Percentiles rank a stretch among this genome's conserved stretches.
Conservation (phyloP, 1,140 invertebrate species). For the Physella acuta region DNA sequence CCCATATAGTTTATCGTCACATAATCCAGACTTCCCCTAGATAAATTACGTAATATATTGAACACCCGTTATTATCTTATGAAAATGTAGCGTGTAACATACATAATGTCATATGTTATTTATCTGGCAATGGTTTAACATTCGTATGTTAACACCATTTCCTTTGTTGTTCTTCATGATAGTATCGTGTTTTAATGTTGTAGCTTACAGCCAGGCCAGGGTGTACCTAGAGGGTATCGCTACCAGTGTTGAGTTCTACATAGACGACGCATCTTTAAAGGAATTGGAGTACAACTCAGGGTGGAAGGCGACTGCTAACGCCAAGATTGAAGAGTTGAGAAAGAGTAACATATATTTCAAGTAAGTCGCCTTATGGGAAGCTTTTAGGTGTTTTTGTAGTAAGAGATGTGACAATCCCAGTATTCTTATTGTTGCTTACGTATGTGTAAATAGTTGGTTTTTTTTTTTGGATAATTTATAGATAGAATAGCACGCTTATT, state of each 20-base stretch:
- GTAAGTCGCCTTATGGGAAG: constrained; percentile 8
- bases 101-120: not conserved
- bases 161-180: not conserved
- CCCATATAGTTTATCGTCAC: too few species aligned
- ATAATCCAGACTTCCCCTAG: not conserved
- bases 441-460: not conserved
- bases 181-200: not conserved
- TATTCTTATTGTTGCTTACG: not conserved
- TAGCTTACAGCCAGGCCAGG: not conserved
- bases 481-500: too few species aligned
- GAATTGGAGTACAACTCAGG: constrained; percentile 15
- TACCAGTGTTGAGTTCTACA: constrained; percentile 12
- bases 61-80: not conserved
- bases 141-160: not conserved
- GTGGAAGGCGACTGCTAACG: constrained; percentile 24
- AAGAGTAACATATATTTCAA: constrained; percentile 25
- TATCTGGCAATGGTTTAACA: not conserved
- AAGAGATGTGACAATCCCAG: not conserved
- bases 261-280: constrained; percentile 22
- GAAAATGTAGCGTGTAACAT: not conserved
- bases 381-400: not conserved
- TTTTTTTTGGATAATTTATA: not conserved
- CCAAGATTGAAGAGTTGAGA: constrained; percentile 20
- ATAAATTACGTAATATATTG: not conserved
- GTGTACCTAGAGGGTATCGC: not conserved